phyloP scores from a whole-genome alignment of 2,888 invertebrate species.

The Fabriciana adippe region DNA sequence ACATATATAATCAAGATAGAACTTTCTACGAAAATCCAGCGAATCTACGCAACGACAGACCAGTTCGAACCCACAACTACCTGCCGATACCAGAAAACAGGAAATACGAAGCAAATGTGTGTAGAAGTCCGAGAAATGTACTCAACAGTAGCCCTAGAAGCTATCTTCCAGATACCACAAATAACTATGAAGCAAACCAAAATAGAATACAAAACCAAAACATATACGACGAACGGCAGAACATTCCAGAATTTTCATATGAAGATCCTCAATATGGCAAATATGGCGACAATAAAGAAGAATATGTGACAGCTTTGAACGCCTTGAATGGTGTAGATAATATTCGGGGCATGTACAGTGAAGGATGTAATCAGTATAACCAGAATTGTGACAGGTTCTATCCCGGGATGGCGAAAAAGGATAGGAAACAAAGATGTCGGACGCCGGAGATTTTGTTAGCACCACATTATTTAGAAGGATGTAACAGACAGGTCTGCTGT shows the following conservation, averaged over 20 bases:
- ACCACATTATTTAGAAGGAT: constrained; percentile 85
- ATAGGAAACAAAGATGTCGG: constrained; percentile 81
- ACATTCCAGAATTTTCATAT: constrained; percentile 57
- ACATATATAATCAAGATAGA: constrained; percentile 59
- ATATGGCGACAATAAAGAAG: constrained; percentile 58
- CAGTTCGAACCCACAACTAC: constrained; percentile 64
- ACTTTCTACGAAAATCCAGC: constrained; percentile 71
- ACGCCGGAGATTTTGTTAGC: constrained; percentile 91
- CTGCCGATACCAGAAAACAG: constrained; percentile 54
- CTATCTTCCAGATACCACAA: constrained; percentile 58
- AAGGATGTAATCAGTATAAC: constrained; percentile 57
- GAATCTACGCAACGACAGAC: constrained; percentile 56
- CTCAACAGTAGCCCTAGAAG: constrained; percentile 66
- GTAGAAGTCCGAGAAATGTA: constrained; percentile 68
- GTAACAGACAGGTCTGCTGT: constrained; percentile 70
- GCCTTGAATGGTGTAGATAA: constrained; percentile 62
- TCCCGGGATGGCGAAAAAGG: constrained; percentile 76
- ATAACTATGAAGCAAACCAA: constrained; percentile 61
- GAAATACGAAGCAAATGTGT: constrained; percentile 60
- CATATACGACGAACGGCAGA: constrained; percentile 57
- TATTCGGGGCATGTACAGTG: constrained; percentile 57
- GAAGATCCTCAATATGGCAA: constrained; percentile 60
- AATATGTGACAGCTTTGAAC: constrained; percentile 60
- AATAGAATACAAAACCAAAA: constrained; percentile 52
- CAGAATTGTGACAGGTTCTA: constrained; percentile 66